Evolutionary conservation across 1,140 invertebrate genomes (phyloP).

Genomic region (Cotesia glomerata): DNA sequence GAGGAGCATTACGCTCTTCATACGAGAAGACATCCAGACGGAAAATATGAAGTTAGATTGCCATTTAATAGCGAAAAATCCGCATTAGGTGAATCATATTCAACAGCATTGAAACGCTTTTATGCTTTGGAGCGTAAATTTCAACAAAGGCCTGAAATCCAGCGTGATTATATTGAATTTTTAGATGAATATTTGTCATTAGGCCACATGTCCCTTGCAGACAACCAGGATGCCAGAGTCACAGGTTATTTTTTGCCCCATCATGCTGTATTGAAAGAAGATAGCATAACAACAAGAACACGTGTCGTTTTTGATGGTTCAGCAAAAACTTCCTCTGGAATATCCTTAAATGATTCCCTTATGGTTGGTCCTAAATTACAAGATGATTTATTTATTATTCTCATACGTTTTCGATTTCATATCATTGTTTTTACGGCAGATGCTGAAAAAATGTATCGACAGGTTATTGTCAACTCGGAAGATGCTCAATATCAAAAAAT

Average conservation of each 20-base stretch:
- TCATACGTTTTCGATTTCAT: constrained; percentile 15
- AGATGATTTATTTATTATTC: constrained; percentile 12
- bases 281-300: too few species aligned
- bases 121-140: constrained; percentile 43
- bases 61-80: constrained; percentile 37
- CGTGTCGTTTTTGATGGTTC: too few species aligned
- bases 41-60: constrained; percentile 43
- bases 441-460: constrained; percentile 36
- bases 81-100: constrained; percentile 42
- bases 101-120: constrained; percentile 31
- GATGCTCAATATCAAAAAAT: constrained; percentile 31
- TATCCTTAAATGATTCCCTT: constrained; percentile 11
- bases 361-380: constrained; percentile 26
- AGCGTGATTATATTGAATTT: constrained; percentile 38
- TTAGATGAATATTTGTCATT: constrained; percentile 42
- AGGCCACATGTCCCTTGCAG: constrained; percentile 15
- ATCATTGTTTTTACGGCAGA: constrained; percentile 35
- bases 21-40: constrained; percentile 29
- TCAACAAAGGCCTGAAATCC: constrained; percentile 37
- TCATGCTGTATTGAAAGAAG: too few species aligned
- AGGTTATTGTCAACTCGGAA: constrained; percentile 21
- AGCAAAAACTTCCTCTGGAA: not conserved
- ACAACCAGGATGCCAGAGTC: not conserved
- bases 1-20: constrained; percentile 28
- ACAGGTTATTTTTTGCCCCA: not conserved